These are phyloP conservation scores for Corythornis vintsioides DNA, from an alignment of 2,113 vertebrate species.

Conservation along the genomic window DNA sequence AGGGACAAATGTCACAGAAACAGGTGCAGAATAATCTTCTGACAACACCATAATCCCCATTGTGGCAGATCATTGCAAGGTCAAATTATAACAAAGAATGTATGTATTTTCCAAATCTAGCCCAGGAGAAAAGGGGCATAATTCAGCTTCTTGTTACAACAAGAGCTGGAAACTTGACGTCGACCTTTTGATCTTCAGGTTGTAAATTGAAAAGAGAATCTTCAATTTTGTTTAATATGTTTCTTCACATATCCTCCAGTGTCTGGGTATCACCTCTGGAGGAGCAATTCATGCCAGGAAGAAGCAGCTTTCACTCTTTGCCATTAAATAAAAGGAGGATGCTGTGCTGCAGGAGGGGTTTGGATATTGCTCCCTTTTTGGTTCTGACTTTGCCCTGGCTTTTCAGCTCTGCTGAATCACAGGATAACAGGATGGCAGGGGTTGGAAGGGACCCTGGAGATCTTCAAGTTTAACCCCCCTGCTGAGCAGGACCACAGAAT, in stretches of 20 bases:
- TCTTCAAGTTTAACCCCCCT: no score
- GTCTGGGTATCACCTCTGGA: not conserved
- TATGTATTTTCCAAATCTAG: not conserved
- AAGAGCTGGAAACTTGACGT: not conserved
- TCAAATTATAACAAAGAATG: slow-evolving; percentile 42
- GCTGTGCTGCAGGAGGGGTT: not conserved
- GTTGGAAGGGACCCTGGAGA: no score
- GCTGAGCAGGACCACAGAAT: no score
- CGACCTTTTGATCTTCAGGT: slow-evolving; percentile 20
- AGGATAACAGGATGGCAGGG: no score
- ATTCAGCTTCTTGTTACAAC: not conserved
- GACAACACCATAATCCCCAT: slow-evolving; percentile 35
- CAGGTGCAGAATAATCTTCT: slow-evolving; percentile 53
- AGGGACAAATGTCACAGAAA: slow-evolving; percentile 42
- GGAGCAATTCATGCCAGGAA: not conserved
- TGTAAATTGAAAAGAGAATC: not conserved
- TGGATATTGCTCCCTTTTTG: not conserved
- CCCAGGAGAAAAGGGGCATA: not conserved
- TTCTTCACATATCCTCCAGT: not conserved
- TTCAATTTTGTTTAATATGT: not conserved
- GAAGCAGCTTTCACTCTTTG: not conserved
- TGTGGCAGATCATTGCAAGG: slow-evolving; percentile 16
- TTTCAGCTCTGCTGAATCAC: not conserved
- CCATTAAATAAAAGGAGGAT: not conserved
- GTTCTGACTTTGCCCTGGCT: not conserved